Evolutionary conservation across 2,888 invertebrate species (phyloP), one percentile per base, ranked within the genome.

Genomic region (Diabrotica balteata): DNA sequence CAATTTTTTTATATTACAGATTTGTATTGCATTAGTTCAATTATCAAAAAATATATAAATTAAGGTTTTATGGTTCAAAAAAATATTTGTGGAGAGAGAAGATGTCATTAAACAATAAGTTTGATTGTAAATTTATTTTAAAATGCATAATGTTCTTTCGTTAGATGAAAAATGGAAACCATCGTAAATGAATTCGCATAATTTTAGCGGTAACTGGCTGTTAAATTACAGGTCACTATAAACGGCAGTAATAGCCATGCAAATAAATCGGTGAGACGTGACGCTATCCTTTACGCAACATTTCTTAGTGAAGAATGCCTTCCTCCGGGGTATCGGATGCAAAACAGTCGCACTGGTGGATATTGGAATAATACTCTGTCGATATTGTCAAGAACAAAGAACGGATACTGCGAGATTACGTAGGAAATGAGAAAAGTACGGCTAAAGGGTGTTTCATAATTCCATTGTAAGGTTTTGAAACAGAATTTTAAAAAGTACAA

Each of bases 251-350:
- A 65, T 59, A 47, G 54, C 49, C 50, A 67, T 57, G 61, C 59
- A 59, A 62, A 60, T 66, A 69, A 69, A 70, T 70, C 64, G 69
- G 22, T 58, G 58, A 63, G 47, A 70, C 69, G 66, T 70, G 69
- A 70, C 67, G 64, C 45, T 61, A 62, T 68, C 65, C 57, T 65
- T 68, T 66, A 57, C 63, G 63, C 57, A 63, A 63, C 55, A 54
- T 50, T 57, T 50, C 63, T 57, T 44, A 63, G 63, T 45, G 45
- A 57, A 59, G 67, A 67, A 67, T 67, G 49, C 67, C 67, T 67
- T 63, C 63, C 58, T 67, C 67, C 57, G 49, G 47, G 59, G 59
- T 32, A 59, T 61, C 62, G 67, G 58, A 67, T 67, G 62, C 58
- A 58, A 67, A 67, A 59, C 57, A 57, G 46, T 55, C 60, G 55